Evolutionary conservation across 2,113 vertebrate genomes (phyloP), one percentile per base, ranked within the genome.

Genomic region (Antigone vipio): DNA sequence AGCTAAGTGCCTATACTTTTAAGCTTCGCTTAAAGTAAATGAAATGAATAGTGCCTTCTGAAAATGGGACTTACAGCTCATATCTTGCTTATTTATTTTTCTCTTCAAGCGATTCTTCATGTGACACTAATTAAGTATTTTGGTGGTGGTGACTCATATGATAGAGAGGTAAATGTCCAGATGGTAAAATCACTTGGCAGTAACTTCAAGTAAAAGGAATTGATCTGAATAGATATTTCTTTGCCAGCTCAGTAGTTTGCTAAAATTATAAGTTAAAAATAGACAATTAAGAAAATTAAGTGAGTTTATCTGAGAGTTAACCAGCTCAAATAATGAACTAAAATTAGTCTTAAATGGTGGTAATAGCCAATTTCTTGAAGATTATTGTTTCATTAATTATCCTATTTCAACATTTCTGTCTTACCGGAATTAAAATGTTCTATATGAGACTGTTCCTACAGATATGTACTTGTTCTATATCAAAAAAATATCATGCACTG

Each of bases 181-280:
- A 72, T 91, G 84, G 86, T 72, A 78, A 88, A 95, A 91, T 75
- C 19, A 85, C 45, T 95, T 85, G 53, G 69, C 88, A 82, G 55
- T 89, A 64, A 67, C 63, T 77, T 90, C n/a, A 62, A 38, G 45
- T 88, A 72, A 80, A 88, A 89, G 13, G 34, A 87, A 58, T 73
- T 91, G 35, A 81, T 84, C 40, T 85, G 40, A 92, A 34, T n/a
- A 84, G 56, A 11, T 60, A 40, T 42, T 9, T 68, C 49, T 93
- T 71, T 87, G 64, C 77, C 66, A 91, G 45, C 58, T 88, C n/a
- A 69, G 32, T 92, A 84, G 47, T 64, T 83, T 68, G 17, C 62
- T 89, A 73, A 94, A 95, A 85, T 58, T 91, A 86, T 89, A 95
- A 94, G 85, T 96, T 86, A 80, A 95, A 92, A 96, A 85, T 88